Base-by-base conservation (phyloP, 1,140 invertebrate species). In the Orussus abietinus region DNA sequence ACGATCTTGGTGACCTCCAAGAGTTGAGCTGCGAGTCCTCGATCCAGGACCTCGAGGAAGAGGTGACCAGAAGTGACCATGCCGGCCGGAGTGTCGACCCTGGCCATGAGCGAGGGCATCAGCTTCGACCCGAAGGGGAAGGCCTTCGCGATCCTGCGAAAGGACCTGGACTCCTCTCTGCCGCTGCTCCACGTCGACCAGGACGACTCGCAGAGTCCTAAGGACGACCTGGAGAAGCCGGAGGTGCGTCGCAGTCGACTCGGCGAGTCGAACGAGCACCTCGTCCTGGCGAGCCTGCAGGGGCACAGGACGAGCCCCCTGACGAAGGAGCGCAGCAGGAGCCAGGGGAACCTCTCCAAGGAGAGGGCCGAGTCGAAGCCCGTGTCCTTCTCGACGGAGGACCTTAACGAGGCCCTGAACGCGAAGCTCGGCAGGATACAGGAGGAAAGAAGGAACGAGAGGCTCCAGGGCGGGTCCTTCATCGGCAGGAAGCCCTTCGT, bases 361-460 rank as follows among this genome's bases (percentile, higher is more conserved):
- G 47, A 48, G 47, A 31, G 13, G 51, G 39, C 52, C 35, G 40
- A 48, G 21, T 47, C 39, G 7, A 43, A 29, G 13, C 39, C 6
- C 13, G 46, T 68, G 37, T 54, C 46, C 1, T 26, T 69, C 4
- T 65, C 65, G 0, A 69, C 60, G 0, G 69, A 73, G 18, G 76
- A 79, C 37, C 84, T 85, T 62, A 79, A 78, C 15, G 76, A 80
- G 45, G 77, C 77, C 5, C 65, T 84, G 13, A 81, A 84, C 49
- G 76, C 78, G 2, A 84, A 84, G 55, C 60, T 85, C 11, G 71
- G 75, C 11, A 76, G 77, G 15, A 68, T 85, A 7, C 75, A 80
- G 40, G 78, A 81, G 32, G 75, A 80, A 75, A 77, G 22, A 66
- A 62, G 41, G 55, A 62, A 38, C 25, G 6, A 48, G 19, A 14